A percentile compares a stretch with the other conserved stretches of the same genome.
Conservation (phyloP, 2,113 vertebrate species). For the Mastomys coucha region DNA sequence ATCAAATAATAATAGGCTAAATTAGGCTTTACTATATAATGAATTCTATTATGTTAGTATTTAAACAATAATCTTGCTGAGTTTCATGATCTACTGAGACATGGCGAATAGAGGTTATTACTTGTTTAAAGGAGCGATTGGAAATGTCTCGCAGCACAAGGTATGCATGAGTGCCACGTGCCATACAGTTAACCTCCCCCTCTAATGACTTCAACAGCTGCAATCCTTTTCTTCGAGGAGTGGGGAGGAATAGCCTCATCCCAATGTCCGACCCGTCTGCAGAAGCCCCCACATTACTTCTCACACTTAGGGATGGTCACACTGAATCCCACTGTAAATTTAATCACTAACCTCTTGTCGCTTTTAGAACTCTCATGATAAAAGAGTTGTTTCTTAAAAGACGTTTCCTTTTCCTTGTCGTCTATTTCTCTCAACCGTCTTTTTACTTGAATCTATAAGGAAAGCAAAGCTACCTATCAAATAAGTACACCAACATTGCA, state of each 20-base stretch:
- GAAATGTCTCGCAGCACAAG: conserved; percentile 15
- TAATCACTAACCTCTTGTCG: conserved; percentile 83
- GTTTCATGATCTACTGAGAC: not conserved
- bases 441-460: conserved; percentile 86
- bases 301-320: not conserved
- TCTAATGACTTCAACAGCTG: not conserved
- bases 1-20: not conserved
- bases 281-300: not conserved
- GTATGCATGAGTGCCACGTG: not conserved
- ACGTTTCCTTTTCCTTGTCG: conserved; percentile 77
- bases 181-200: not conserved
- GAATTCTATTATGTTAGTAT: not conserved
- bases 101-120: not conserved
- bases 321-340: not conserved
- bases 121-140: not conserved
- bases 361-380: conserved; percentile 75
- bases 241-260: not conserved
- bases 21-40: not conserved
- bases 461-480: conserved; percentile 70
- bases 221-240: conserved; percentile 12
- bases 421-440: conserved; percentile 79
- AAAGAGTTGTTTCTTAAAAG: conserved; percentile 79
- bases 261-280: no score
- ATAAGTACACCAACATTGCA: conserved; percentile 26
- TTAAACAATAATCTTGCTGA: not conserved